Evolutionary conservation across 2,113 vertebrate genomes (phyloP).

Genomic region (Poicephalus gulielmi): DNA sequence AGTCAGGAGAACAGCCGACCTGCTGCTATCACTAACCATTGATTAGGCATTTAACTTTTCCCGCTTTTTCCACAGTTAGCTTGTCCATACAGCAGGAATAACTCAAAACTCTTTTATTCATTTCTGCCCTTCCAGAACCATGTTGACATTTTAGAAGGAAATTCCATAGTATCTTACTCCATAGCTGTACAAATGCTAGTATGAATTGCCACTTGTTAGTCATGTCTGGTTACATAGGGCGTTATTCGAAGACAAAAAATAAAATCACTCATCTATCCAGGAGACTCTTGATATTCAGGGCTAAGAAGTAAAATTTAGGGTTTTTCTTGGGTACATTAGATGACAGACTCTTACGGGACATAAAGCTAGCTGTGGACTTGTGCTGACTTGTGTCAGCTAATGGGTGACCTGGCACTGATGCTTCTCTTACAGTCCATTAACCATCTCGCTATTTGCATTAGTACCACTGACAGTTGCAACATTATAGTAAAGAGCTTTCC

Average conservation of each 20-base stretch:
- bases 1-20: neutral
- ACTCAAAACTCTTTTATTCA: neutral
- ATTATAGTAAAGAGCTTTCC: neutral
- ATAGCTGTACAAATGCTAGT: neutral
- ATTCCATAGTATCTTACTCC: neutral
- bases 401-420: neutral
- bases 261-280: neutral
- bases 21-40: neutral
- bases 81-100: neutral
- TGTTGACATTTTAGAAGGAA: neutral
- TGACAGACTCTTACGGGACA: neutral
- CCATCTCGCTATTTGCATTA: neutral
- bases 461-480: neutral
- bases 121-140: neutral
- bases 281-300: neutral
- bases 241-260: neutral
- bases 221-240: neutral
- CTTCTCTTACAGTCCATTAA: slow-evolving; percentile 12
- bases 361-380: neutral
- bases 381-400: neutral
- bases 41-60: neutral
- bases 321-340: neutral
- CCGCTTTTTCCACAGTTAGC: neutral
- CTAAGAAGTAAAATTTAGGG: neutral
- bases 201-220: neutral